These are phyloP conservation scores for Cydia amplana DNA, from an alignment of 1,140 invertebrate species.

Conservation along the genomic window DNA sequence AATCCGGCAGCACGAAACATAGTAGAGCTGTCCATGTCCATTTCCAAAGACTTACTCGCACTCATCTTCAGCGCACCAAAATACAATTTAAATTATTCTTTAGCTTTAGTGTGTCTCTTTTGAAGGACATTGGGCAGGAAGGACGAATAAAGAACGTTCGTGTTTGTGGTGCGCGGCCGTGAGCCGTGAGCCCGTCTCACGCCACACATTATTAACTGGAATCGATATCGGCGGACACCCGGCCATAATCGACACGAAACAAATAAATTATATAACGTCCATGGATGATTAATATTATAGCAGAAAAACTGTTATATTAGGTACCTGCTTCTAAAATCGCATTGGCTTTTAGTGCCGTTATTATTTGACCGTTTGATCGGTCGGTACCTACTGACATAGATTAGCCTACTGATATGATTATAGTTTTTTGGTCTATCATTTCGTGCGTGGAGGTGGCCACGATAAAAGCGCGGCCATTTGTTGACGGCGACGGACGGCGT, in stretches of 20 bases:
- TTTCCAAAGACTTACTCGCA: too few species aligned
- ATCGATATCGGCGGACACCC: neutral
- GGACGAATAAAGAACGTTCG: neutral
- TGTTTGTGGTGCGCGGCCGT: neutral
- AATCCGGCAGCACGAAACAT: too few species aligned
- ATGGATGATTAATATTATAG: neutral
- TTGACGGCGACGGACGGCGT: too few species aligned
- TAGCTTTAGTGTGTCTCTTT: neutral
- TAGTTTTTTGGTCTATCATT: too few species aligned
- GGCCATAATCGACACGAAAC: neutral
- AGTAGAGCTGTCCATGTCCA: too few species aligned
- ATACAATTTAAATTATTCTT: neutral
- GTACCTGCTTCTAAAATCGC: neutral
- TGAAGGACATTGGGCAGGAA: neutral
- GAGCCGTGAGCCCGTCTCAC: neutral
- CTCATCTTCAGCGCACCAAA: neutral
- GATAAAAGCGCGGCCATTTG: too few species aligned
- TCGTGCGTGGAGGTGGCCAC: too few species aligned
- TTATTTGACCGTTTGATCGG: neutral
- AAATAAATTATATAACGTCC: slow-evolving; percentile 19
- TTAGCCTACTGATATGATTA: too few species aligned
- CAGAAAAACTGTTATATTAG: too few species aligned
- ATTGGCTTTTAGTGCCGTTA: too few species aligned
- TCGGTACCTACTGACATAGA: too few species aligned
- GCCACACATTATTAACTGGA: slow-evolving; percentile 3